Evolutionary conservation across 2,888 invertebrate genomes (phyloP).

Genomic region (Herminia tarsipennalis): DNA sequence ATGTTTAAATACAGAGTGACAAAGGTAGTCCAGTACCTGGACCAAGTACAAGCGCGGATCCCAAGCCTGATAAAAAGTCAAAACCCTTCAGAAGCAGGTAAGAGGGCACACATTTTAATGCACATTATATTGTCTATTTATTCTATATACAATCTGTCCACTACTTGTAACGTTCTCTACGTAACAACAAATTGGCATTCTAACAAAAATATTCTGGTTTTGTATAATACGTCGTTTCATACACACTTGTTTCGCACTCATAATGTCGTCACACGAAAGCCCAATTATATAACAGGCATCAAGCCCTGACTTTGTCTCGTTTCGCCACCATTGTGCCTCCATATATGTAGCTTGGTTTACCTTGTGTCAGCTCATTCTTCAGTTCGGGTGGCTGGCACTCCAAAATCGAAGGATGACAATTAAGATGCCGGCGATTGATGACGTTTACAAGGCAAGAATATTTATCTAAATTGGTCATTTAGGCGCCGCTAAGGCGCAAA

Average conservation of each 20-base stretch:
- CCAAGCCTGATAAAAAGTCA: slow-evolving; percentile 56
- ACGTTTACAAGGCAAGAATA: slow-evolving; percentile 66
- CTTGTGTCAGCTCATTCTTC: slow-evolving; percentile 69
- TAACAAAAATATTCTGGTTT: slow-evolving; percentile 2
- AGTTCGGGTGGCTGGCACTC: slow-evolving; percentile 68
- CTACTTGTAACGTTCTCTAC: not conserved
- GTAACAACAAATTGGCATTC: not conserved
- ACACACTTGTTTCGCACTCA: not conserved
- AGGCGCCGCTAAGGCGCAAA: slow-evolving; percentile 31
- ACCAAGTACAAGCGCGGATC: slow-evolving; percentile 42
- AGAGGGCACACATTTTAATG: slow-evolving; percentile 8
- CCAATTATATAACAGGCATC: not conserved
- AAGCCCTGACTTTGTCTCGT: too few species aligned
- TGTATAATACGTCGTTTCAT: slow-evolving; percentile 1
- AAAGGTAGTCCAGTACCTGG: slow-evolving; percentile 22
- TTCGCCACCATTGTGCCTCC: slow-evolving; percentile 5
- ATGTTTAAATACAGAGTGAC: slow-evolving; percentile 17
- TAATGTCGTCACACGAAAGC: not conserved
- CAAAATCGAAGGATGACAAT: slow-evolving; percentile 70
- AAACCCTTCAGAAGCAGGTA: slow-evolving; percentile 59
- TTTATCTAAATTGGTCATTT: slow-evolving; percentile 29
- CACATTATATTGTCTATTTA: not conserved
- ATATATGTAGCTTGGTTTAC: slow-evolving; percentile 22
- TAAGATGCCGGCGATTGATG: slow-evolving; percentile 64
- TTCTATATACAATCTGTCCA: not conserved